These are phyloP conservation scores for Melitaea cinxia DNA, from an alignment of 1,140 invertebrate genomes.

Conservation along the genomic window DNA sequence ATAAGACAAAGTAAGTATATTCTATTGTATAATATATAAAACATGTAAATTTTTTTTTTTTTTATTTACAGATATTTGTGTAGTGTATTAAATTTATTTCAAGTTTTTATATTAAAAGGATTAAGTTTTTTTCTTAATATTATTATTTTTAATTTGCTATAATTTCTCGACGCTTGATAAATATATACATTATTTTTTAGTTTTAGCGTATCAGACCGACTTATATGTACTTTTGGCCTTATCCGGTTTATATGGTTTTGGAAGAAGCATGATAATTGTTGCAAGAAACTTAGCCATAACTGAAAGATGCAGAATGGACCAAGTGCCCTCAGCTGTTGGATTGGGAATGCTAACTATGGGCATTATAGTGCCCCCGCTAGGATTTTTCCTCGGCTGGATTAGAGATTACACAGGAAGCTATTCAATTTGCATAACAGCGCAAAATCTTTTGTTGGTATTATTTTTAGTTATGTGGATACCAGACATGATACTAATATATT, in stretches of 20 bases:
- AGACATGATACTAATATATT: constrained; percentile 74
- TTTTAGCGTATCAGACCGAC: constrained; percentile 79
- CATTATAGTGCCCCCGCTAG: constrained; percentile 84
- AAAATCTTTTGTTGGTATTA: constrained; percentile 82
- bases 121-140: constrained; percentile 4
- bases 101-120: neutral
- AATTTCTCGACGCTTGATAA: neutral
- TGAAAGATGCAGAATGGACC: constrained; percentile 83
- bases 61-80: neutral
- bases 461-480: constrained; percentile 83
- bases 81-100: neutral
- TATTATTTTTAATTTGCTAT: neutral
- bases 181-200: constrained; percentile 60
- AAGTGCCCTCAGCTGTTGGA: constrained; percentile 86
- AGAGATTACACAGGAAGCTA: constrained; percentile 85
- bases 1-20: constrained; percentile 70
- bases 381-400: constrained; percentile 86
- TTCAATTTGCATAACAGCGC: constrained; percentile 83
- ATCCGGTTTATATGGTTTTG: constrained; percentile 83
- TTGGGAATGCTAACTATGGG: constrained; percentile 89
- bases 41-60: too few species aligned
- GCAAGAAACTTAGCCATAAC: constrained; percentile 87
- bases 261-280: constrained; percentile 85
- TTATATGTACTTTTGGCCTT: constrained; percentile 69
- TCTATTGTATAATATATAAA: neutral